Evolutionary conservation across 2,797 vertebrate species (phyloP).

Genomic region (Parotocinclus haroldoi): DNA sequence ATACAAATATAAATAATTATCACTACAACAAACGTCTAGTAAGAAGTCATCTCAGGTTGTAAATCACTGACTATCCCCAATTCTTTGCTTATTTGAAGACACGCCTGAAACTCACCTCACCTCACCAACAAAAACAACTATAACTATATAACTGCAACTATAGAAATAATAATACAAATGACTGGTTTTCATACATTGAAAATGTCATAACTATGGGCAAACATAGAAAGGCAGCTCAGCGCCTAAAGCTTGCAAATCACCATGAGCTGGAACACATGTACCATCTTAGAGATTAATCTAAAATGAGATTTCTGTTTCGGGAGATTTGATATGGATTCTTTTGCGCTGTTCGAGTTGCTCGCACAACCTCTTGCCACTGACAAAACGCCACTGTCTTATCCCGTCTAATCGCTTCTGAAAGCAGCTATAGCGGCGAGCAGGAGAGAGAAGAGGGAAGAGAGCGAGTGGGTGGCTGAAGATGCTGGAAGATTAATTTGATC

Average conservation of each 20-base stretch:
- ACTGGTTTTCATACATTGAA: too few relatives aligned
- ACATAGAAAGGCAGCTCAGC: too few relatives aligned
- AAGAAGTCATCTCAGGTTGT: too few relatives aligned
- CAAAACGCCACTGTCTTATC: conserved; percentile 1
- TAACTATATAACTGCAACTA: too few relatives aligned
- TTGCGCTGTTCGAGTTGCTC: conserved; percentile 7
- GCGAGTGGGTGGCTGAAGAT: conserved; percentile 43
- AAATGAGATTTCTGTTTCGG: conserved; percentile 24
- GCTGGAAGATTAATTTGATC: conserved; percentile 63
- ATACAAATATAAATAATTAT: too few relatives aligned
- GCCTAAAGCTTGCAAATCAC: conserved; percentile 61
- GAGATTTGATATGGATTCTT: conserved; percentile 11
- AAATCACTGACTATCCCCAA: too few relatives aligned
- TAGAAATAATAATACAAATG: too few relatives aligned
- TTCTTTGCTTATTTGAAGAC: too few relatives aligned
- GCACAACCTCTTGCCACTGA: conserved; percentile 2
- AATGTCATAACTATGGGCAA: too few relatives aligned
- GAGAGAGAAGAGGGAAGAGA: not conserved
- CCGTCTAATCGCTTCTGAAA: not conserved
- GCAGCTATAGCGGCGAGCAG: not conserved
- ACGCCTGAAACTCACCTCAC: too few relatives aligned
- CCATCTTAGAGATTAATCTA: conserved; percentile 1
- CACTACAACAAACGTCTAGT: too few relatives aligned
- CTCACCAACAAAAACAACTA: too few relatives aligned
- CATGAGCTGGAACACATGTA: conserved; percentile 20